These are phyloP conservation scores for Leptinotarsa rubiginosa DNA, from an alignment of 2,888 invertebrate genomes.

Conservation along the genomic window DNA sequence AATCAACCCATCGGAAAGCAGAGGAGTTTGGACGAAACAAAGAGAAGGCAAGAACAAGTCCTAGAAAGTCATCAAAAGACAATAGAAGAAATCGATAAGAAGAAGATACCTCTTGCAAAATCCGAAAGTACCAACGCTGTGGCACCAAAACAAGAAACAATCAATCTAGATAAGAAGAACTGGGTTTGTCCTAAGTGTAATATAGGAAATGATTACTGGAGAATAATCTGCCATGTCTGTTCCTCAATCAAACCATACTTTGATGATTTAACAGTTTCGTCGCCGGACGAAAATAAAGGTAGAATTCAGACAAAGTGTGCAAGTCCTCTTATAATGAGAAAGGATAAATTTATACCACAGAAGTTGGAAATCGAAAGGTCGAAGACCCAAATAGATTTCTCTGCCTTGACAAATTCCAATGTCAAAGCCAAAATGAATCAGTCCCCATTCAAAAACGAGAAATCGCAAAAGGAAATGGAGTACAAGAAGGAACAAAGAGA, in stretches of 20 bases:
- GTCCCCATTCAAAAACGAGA: neutral
- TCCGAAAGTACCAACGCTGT: slow-evolving; percentile 63
- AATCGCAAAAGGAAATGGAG: slow-evolving; percentile 43
- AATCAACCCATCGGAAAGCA: slow-evolving; percentile 60
- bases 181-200: slow-evolving; percentile 75
- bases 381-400: slow-evolving; percentile 65
- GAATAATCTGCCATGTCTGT: slow-evolving; percentile 75
- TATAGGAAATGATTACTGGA: slow-evolving; percentile 71
- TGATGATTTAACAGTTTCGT: slow-evolving; percentile 58
- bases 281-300: slow-evolving; percentile 37
- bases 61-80: slow-evolving; percentile 56
- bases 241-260: slow-evolving; percentile 68
- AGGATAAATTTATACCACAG: slow-evolving; percentile 49
- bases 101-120: slow-evolving; percentile 61
- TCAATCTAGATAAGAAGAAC: slow-evolving; percentile 60
- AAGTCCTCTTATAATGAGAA: slow-evolving; percentile 42
- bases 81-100: slow-evolving; percentile 58
- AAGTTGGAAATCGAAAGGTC: slow-evolving; percentile 59
- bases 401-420: slow-evolving; percentile 60
- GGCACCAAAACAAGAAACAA: slow-evolving; percentile 57
- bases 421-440: slow-evolving; percentile 68
- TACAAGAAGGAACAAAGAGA: slow-evolving; percentile 69
- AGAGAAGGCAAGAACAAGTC: slow-evolving; percentile 55
- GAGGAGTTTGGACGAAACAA: slow-evolving; percentile 54
- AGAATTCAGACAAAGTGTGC: slow-evolving; percentile 39